phyloP scores from a whole-genome alignment of 1,140 invertebrate genomes.

The Diprion similis region DNA sequence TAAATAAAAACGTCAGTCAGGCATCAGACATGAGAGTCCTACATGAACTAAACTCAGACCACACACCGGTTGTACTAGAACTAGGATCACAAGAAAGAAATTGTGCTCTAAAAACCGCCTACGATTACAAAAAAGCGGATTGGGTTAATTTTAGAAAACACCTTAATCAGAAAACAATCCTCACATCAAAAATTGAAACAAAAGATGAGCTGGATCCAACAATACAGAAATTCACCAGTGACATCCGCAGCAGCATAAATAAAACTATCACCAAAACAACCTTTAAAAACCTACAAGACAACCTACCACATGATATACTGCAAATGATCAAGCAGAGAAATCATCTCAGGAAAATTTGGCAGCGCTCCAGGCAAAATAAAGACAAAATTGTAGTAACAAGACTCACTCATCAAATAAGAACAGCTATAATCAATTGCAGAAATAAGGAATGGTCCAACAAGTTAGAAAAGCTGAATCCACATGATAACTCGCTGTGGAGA shows the following conservation, averaged over 20 bases:
- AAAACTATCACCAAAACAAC: slow-evolving; percentile 19
- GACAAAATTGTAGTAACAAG: slow-evolving; percentile 19
- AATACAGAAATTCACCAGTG: slow-evolving; percentile 26
- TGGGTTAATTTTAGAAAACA: slow-evolving; percentile 23
- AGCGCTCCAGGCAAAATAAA: slow-evolving; percentile 22
- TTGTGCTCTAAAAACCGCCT: neutral
- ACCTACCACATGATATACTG: slow-evolving; percentile 20
- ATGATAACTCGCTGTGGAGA: slow-evolving; percentile 34
- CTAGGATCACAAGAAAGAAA: slow-evolving; percentile 16
- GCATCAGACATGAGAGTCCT: slow-evolving; percentile 19
- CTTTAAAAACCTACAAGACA: slow-evolving; percentile 16
- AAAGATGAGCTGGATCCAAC: slow-evolving; percentile 24
- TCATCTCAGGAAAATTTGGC: slow-evolving; percentile 31
- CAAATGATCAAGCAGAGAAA: slow-evolving; percentile 30
- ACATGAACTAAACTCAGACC: slow-evolving; percentile 36
- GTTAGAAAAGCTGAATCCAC: slow-evolving; percentile 29
- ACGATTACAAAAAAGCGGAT: slow-evolving; percentile 27
- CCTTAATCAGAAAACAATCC: slow-evolving; percentile 24
- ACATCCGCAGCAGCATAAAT: slow-evolving; percentile 21
- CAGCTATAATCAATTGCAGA: slow-evolving; percentile 26
- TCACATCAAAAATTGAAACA: slow-evolving; percentile 21
- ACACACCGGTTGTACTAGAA: slow-evolving; percentile 32
- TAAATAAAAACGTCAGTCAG: slow-evolving; percentile 35
- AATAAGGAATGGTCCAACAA: slow-evolving; percentile 29
- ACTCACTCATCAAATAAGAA: slow-evolving; percentile 24